Percentiles rank a stretch among this genome's conserved stretches.
Conservation (phyloP, 2,888 invertebrate genomes). For the Brassicogethes aeneus region DNA sequence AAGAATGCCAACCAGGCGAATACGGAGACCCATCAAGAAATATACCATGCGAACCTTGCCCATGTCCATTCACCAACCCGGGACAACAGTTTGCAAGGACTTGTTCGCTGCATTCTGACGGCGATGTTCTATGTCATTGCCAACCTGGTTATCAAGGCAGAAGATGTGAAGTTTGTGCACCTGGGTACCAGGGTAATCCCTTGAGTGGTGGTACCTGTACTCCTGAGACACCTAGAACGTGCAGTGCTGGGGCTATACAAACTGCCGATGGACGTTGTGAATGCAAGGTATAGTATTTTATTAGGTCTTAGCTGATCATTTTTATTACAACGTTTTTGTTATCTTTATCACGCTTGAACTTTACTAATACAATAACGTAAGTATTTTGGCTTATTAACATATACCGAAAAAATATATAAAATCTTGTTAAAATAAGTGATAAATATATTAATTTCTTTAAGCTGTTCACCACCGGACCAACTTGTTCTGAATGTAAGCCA, state of each 20-base stretch:
- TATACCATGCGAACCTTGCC: slow-evolving; percentile 66
- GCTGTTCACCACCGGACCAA: slow-evolving; percentile 63
- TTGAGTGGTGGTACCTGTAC: slow-evolving; percentile 66
- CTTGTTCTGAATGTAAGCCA: slow-evolving; percentile 79
- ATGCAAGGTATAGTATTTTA: slow-evolving; percentile 55
- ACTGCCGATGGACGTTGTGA: slow-evolving; percentile 47
- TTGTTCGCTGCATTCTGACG: slow-evolving; percentile 65
- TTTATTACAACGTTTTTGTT: too few species aligned
- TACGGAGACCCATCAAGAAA: slow-evolving; percentile 76
- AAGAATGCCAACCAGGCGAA: slow-evolving; percentile 65
- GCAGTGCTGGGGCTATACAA: slow-evolving; percentile 57
- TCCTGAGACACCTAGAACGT: slow-evolving; percentile 37
- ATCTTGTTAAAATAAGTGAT: too few species aligned
- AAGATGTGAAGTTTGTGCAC: slow-evolving; percentile 69
- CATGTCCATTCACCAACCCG: slow-evolving; percentile 73
- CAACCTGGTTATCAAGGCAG: slow-evolving; percentile 67
- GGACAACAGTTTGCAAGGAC: slow-evolving; percentile 76
- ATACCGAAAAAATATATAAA: too few species aligned
- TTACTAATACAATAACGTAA: too few species aligned
- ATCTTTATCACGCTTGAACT: too few species aligned
- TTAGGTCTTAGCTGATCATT: too few species aligned
- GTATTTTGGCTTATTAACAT: too few species aligned
- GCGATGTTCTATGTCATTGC: slow-evolving; percentile 73
- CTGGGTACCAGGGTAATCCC: slow-evolving; percentile 77
- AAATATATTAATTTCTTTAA: slow-evolving; percentile 20